A percentile compares a stretch with the other conserved stretches of the same genome.
phyloP scores from a whole-genome alignment of 2,797 vertebrate species.

The Poeciliopsis presidionis region DNA sequence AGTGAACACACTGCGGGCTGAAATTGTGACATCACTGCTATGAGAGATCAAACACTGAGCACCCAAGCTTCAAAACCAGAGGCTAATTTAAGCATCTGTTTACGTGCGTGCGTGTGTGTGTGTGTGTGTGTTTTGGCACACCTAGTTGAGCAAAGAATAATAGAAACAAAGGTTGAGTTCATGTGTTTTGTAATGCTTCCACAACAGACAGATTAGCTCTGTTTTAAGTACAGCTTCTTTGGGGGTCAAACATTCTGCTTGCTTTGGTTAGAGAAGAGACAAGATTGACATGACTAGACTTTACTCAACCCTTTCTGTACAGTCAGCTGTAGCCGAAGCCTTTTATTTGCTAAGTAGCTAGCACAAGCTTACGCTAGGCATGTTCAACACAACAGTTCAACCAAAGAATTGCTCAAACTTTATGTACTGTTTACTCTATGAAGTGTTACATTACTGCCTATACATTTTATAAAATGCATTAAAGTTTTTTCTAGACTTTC shows the following conservation, averaged over 20 bases:
- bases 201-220: background rate
- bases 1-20: slow-evolving; percentile 21
- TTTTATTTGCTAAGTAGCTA: background rate
- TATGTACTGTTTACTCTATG: background rate
- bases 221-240: background rate
- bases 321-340: no score
- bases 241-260: background rate
- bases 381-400: background rate
- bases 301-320: background rate
- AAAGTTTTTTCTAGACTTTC: background rate
- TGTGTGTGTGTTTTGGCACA: background rate
- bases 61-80: background rate
- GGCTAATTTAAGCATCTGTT: slow-evolving; percentile 32
- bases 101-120: background rate
- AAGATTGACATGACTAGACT: background rate
- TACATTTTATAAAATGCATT: background rate
- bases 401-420: background rate
- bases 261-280: background rate
- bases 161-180: background rate
- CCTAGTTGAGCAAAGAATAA: background rate
- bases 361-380: background rate
- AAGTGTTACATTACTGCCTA: background rate
- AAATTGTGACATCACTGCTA: slow-evolving; percentile 16
- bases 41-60: slow-evolving; percentile 38
- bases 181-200: background rate